phyloP scores from a whole-genome alignment of 2,888 invertebrate genomes.

The Artemia sinica region DNA sequence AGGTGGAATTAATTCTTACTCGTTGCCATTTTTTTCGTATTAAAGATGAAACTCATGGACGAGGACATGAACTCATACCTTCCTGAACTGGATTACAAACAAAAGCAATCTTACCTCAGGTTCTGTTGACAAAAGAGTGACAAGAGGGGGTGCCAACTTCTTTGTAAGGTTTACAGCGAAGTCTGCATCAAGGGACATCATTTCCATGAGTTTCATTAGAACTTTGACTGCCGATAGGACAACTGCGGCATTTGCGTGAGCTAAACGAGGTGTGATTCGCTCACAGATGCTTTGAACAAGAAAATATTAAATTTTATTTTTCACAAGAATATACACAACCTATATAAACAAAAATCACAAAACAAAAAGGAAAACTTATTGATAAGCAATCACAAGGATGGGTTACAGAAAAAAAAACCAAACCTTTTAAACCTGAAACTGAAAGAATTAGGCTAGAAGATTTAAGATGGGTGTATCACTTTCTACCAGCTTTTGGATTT shows the following conservation, averaged over 20 bases:
- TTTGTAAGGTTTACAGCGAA: slow-evolving; percentile 83
- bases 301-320: slow-evolving; percentile 14
- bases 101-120: slow-evolving; percentile 45
- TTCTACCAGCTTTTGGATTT: no score
- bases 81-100: background rate
- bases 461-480: no score
- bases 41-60: background rate
- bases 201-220: slow-evolving; percentile 95
- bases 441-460: no score
- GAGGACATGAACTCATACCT: background rate
- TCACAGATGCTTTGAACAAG: slow-evolving; percentile 59
- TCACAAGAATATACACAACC: no score
- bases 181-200: slow-evolving; percentile 80
- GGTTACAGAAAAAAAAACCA: no score
- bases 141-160: slow-evolving; percentile 95
- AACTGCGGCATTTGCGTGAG: slow-evolving; percentile 97
- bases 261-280: slow-evolving; percentile 85
- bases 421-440: no score
- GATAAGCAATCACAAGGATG: no score
- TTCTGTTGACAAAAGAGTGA: slow-evolving; percentile 89
- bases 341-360: no score
- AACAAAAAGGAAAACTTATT: no score
- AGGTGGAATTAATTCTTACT: background rate
- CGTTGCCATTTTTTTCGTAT: background rate
- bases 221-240: slow-evolving; percentile 96